A percentile compares a stretch with the other conserved stretches of the same genome.
Conservation (phyloP, 2,888 invertebrate species). For the Dascillus cervinus region DNA sequence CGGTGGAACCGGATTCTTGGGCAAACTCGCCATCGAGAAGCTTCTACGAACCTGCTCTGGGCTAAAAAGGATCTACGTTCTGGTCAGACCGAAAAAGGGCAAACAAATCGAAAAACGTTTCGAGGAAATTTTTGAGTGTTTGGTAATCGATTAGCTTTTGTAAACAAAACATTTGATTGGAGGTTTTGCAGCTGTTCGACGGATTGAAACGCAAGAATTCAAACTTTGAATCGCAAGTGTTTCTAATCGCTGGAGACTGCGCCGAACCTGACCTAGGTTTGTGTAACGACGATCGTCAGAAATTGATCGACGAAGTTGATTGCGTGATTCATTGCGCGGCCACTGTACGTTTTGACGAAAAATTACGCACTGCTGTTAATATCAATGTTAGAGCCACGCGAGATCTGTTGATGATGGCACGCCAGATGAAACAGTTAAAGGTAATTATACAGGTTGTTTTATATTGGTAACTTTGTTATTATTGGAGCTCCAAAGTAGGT, state of each 20-base stretch:
- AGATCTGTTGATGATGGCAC: conserved; percentile 56
- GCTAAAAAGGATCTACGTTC: conserved; percentile 47
- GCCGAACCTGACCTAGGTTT: conserved; percentile 46
- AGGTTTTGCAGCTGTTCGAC: too few relatives aligned
- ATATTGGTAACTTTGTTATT: too few relatives aligned
- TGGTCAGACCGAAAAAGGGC: conserved; percentile 52
- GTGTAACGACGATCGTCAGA: conserved; percentile 43
- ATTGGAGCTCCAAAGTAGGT: too few relatives aligned
- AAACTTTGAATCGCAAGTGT: too few relatives aligned
- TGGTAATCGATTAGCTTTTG: too few relatives aligned
- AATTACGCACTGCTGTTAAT: conserved; percentile 53
- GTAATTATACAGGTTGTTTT: too few relatives aligned
- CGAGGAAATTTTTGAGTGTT: too few relatives aligned
- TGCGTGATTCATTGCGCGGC: conserved; percentile 71
- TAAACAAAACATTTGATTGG: too few relatives aligned
- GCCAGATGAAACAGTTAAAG: conserved; percentile 56
- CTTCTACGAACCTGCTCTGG: conserved; percentile 50
- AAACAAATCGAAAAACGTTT: conserved; percentile 62
- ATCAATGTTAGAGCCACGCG: conserved; percentile 63
- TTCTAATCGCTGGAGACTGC: conserved; percentile 51
- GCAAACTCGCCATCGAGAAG: conserved; percentile 52
- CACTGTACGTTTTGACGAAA: conserved; percentile 68
- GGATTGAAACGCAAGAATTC: too few relatives aligned
- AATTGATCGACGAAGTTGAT: conserved; percentile 47
- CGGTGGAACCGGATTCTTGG: conserved; percentile 50